Percentiles rank a stretch among this genome's conserved stretches.
phyloP scores from a whole-genome alignment of 2,888 invertebrate species.

The Drosophila maculinotata region DNA sequence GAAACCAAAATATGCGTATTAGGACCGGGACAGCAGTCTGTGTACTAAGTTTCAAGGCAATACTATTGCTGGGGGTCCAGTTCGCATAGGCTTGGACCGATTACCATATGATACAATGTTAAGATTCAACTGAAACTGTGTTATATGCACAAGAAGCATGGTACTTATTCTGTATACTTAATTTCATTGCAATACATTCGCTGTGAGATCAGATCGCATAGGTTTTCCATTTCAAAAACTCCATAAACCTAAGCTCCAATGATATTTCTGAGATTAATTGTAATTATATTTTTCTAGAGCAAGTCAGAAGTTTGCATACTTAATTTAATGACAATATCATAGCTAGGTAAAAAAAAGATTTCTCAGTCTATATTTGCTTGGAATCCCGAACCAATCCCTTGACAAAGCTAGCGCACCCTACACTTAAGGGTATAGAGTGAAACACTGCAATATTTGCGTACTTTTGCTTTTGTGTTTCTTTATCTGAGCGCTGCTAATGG shows the following conservation, averaged over 20 bases:
- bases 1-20: no score
- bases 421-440: conserved; percentile 25
- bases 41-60: no score
- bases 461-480: conserved; percentile 57
- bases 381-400: neutral
- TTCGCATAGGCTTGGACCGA: neutral
- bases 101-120: neutral
- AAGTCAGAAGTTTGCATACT: no score
- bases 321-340: neutral
- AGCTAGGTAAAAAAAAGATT: no score
- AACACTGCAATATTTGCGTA: conserved; percentile 21
- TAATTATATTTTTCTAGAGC: no score
- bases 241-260: no score
- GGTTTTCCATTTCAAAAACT: neutral
- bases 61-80: no score
- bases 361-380: no score
- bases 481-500: conserved; percentile 73
- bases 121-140: neutral
- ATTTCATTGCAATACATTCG: neutral
- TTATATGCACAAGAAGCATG: neutral
- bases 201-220: neutral
- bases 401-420: conserved; percentile 5
- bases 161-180: no score
- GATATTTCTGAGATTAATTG: no score
- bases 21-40: no score